phyloP scores from a whole-genome alignment of 1,140 invertebrate genomes.

The Stegodyphus mimosarum region DNA sequence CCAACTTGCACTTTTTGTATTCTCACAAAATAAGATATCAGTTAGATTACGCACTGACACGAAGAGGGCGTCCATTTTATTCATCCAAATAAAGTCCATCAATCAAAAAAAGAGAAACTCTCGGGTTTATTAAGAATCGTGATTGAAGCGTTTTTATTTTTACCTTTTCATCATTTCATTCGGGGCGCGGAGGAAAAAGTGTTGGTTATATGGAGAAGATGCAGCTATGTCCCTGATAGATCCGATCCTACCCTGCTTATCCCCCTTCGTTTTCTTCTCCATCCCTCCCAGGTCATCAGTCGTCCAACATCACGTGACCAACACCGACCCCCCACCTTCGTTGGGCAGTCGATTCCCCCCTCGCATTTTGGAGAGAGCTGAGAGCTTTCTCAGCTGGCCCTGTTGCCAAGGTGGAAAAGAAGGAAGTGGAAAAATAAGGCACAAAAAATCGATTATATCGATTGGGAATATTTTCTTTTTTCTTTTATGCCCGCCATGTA shows the following conservation, averaged over 20 bases:
- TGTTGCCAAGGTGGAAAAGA: conserved; percentile 58
- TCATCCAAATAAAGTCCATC: conserved; percentile 52
- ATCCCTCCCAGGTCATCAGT: conserved; percentile 45
- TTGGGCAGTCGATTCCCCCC: conserved; percentile 11
- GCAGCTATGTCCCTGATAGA: conserved; percentile 43
- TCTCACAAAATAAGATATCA: conserved; percentile 27
- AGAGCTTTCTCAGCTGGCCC: conserved; percentile 58
- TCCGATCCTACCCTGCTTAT: conserved; percentile 17
- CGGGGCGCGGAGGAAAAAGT: conserved; percentile 15
- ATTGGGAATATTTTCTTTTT: conserved; percentile 56
- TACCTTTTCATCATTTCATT: conserved; percentile 40
- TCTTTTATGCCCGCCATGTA: conserved; percentile 60
- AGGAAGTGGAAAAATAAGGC: conserved; percentile 45
- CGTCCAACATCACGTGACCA: conserved; percentile 44
- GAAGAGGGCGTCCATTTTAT: conserved; percentile 43
- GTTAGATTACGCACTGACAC: conserved; percentile 35
- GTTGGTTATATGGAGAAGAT: conserved; percentile 52
- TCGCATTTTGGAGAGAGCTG: conserved; percentile 34
- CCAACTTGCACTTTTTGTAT: neutral
- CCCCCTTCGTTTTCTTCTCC: conserved; percentile 14
- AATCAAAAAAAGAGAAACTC: conserved; percentile 45
- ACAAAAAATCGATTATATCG: conserved; percentile 56
- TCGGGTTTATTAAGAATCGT: conserved; percentile 42
- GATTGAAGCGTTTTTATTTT: conserved; percentile 44
- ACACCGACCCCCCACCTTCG: conserved; percentile 17